Percentiles rank a stretch among this genome's conserved stretches.
phyloP scores from a whole-genome alignment of 1,140 invertebrate genomes.

The Hyphantria cunea region DNA sequence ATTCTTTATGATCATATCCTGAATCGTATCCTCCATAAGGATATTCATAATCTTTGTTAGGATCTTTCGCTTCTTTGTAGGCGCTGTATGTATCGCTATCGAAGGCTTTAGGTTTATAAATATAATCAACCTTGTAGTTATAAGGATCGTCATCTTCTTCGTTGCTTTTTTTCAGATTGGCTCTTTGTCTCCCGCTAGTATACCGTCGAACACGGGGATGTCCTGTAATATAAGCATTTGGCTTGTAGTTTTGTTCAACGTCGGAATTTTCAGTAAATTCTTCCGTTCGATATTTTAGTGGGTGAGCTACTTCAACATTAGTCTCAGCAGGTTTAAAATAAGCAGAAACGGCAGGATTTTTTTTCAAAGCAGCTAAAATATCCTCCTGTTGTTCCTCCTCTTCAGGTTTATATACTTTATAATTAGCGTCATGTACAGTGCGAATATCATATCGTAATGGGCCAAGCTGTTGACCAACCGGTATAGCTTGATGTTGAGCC shows the following conservation, averaged over 20 bases:
- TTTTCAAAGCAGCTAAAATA: slow-evolving; percentile 67
- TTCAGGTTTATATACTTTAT: slow-evolving; percentile 74
- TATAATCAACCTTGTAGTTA: slow-evolving; percentile 72
- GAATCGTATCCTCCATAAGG: slow-evolving; percentile 72
- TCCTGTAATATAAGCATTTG: slow-evolving; percentile 77
- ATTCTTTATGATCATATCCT: slow-evolving; percentile 78
- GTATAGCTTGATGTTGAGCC: slow-evolving; percentile 41
- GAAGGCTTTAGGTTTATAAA: slow-evolving; percentile 76
- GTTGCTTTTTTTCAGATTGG: slow-evolving; percentile 58
- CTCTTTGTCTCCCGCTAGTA: slow-evolving; percentile 61
- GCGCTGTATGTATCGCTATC: slow-evolving; percentile 69
- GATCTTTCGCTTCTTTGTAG: slow-evolving; percentile 71
- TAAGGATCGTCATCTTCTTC: slow-evolving; percentile 71
- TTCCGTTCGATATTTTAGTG: slow-evolving; percentile 65
- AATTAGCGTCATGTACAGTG: slow-evolving; percentile 74
- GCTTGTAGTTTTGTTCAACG: slow-evolving; percentile 69
- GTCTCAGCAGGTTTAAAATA: slow-evolving; percentile 70
- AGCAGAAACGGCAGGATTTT: slow-evolving; percentile 66
- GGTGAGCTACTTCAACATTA: slow-evolving; percentile 73
- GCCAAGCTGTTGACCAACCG: slow-evolving; percentile 50
- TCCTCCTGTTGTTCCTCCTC: slow-evolving; percentile 64
- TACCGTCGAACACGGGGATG: slow-evolving; percentile 70
- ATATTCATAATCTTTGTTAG: slow-evolving; percentile 72
- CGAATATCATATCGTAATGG: slow-evolving; percentile 74
- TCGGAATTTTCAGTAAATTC: slow-evolving; percentile 61